Evolutionary conservation across 2,797 vertebrate genomes (phyloP).

Genomic region (Gastrophryne carolinensis): DNA sequence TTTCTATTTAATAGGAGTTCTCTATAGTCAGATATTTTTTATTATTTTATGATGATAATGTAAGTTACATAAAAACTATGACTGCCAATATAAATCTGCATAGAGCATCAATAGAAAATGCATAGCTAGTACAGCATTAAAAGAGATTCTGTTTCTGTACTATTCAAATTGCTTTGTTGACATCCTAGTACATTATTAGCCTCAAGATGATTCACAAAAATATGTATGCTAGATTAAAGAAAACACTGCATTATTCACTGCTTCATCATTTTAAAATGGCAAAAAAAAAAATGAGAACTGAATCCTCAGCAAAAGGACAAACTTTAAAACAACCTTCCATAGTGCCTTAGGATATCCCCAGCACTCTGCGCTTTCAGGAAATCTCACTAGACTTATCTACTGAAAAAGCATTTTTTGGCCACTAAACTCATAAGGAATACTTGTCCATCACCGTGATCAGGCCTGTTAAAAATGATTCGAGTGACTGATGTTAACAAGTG

Average conservation of each 20-base stretch:
- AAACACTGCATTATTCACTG: background rate
- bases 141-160: too few species aligned
- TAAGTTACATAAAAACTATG: too few species aligned
- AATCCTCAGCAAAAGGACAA: conserved; percentile 18
- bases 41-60: too few species aligned
- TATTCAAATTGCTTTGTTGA: too few species aligned
- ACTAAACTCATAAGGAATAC: conserved; percentile 20
- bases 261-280: background rate
- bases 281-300: background rate
- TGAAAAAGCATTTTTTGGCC: conserved; percentile 24
- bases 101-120: too few species aligned
- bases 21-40: too few species aligned
- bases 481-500: conserved; percentile 25
- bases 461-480: conserved; percentile 22
- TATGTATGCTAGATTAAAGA: too few species aligned
- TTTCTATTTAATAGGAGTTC: too few species aligned
- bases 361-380: conserved; percentile 6
- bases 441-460: conserved; percentile 21
- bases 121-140: too few species aligned
- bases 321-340: conserved; percentile 22
- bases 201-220: too few species aligned
- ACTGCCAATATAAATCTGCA: too few species aligned
- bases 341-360: conserved; percentile 26
- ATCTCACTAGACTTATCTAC: conserved; percentile 27
- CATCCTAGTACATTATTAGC: too few species aligned